phyloP scores from a whole-genome alignment of 2,113 vertebrate species.

The Podiceps cristatus region DNA sequence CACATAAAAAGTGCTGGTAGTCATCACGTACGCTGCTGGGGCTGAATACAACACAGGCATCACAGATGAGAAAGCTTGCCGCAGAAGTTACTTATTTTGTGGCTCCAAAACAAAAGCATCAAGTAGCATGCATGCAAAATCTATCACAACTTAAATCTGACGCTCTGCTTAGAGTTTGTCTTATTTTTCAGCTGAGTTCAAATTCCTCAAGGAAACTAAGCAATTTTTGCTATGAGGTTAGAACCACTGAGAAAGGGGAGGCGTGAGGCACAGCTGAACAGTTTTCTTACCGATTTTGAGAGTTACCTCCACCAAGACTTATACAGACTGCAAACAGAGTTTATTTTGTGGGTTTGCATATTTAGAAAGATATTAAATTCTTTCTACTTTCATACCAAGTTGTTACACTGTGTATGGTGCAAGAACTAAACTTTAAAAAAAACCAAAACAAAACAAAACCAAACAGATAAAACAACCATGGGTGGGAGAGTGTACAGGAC shows the following conservation, averaged over 20 bases:
- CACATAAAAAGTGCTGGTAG: neutral
- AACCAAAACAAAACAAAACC: neutral
- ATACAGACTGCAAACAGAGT: neutral
- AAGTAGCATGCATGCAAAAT: neutral
- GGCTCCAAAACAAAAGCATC: neutral
- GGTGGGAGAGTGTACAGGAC: neutral
- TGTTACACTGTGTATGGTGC: neutral
- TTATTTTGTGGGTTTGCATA: neutral
- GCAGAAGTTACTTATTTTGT: neutral
- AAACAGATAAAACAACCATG: too few relatives aligned
- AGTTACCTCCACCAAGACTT: neutral
- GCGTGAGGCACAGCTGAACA: neutral
- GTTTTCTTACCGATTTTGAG: neutral
- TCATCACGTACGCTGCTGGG: accelerated
- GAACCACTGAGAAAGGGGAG: neutral
- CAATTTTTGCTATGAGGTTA: neutral
- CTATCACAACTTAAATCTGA: neutral
- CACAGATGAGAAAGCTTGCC: neutral
- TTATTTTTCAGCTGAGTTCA: neutral
- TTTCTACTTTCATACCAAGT: neutral
- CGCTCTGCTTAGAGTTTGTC: accelerated
- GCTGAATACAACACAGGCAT: neutral
- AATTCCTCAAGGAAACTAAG: neutral
- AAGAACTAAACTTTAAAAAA: neutral
- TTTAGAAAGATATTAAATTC: neutral